A percentile compares a stretch with the other conserved stretches of the same genome.
Evolutionary conservation across 2,888 invertebrate genomes (phyloP).

Genomic region (Villa cingulata): DNA sequence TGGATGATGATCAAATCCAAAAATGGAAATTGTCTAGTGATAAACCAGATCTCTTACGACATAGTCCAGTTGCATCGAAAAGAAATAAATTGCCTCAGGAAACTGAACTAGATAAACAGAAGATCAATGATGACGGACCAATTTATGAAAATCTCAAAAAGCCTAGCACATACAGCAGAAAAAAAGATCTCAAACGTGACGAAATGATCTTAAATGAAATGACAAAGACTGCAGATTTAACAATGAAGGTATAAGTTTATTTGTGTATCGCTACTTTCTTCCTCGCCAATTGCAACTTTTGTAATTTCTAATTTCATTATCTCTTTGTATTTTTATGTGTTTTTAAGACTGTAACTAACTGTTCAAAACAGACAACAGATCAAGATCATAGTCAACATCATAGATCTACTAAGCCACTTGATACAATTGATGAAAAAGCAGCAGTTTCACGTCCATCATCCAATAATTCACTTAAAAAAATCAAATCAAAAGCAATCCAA

Average conservation of each 20-base stretch:
- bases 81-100: conserved; percentile 8
- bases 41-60: conserved; percentile 31
- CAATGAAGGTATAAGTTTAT: conserved; percentile 35
- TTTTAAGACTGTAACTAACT: conserved; percentile 38
- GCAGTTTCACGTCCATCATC: conserved; percentile 12
- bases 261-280: too few species aligned
- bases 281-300: too few species aligned
- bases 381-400: conserved; percentile 27
- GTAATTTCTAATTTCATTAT: too few species aligned
- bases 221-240: conserved; percentile 45
- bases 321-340: background rate
- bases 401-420: conserved; percentile 24
- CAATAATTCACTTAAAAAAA: background rate
- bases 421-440: conserved; percentile 33
- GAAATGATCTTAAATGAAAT: conserved; percentile 42
- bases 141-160: conserved; percentile 29
- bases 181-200: conserved; percentile 30
- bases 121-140: conserved; percentile 19
- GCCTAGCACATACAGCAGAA: conserved; percentile 24
- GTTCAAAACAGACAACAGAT: conserved; percentile 30
- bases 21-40: conserved; percentile 29
- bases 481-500: background rate
- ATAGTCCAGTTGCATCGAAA: conserved; percentile 27
- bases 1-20: conserved; percentile 6
- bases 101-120: conserved; percentile 7